Percentiles rank a stretch among this genome's conserved stretches.
Conservation (phyloP, 2,888 invertebrate species). For the Rhaphigaster nebulosa region DNA sequence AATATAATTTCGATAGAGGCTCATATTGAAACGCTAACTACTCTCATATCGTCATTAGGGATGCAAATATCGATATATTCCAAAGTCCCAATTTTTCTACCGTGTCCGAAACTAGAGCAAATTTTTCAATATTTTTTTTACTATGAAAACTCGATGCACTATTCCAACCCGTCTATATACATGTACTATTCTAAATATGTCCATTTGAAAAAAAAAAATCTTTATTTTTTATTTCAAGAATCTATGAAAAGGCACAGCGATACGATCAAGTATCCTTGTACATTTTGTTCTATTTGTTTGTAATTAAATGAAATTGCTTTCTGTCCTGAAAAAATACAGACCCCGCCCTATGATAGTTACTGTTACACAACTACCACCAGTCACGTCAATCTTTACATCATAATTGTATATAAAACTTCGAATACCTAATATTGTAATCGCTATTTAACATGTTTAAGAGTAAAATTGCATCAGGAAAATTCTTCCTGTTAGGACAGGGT, state of each 20-base stretch:
- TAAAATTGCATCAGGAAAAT: neutral
- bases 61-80: too few relatives aligned
- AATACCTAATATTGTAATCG: neutral
- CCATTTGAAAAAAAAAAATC: too few relatives aligned
- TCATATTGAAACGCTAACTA: too few relatives aligned
- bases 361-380: neutral
- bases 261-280: neutral
- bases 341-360: neutral
- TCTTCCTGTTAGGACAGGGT: too few relatives aligned
- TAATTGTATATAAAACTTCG: neutral
- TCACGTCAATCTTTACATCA: slow-evolving; percentile 2
- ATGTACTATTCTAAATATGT: too few relatives aligned
- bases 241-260: neutral
- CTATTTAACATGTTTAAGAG: neutral
- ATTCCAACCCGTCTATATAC: too few relatives aligned
- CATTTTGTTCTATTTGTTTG: neutral
- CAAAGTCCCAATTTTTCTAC: too few relatives aligned
- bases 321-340: neutral
- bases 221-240: neutral
- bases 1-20: neutral
- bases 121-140: too few relatives aligned
- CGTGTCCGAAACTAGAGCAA: too few relatives aligned
- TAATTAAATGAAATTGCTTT: neutral
- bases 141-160: too few relatives aligned
- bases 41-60: too few relatives aligned